A percentile compares a stretch with the other conserved stretches of the same genome.
Evolutionary conservation across 2,113 vertebrate species (phyloP).

Genomic region (Pao palembangensis): DNA sequence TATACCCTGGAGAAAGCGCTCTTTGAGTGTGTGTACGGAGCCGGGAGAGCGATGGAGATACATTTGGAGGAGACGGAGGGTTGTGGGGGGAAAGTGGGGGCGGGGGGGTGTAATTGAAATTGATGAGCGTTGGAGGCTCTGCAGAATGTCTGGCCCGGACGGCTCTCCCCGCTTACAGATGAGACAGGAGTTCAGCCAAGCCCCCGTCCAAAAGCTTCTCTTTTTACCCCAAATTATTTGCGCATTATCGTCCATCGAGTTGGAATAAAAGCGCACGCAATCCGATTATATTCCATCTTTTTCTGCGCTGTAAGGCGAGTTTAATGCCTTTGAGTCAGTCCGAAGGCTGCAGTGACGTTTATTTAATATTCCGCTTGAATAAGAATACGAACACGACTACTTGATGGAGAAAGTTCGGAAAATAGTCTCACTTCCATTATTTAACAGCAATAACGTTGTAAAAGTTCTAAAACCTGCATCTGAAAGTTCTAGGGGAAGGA

Average conservation of each 20-base stretch:
- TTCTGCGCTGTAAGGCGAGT: no score
- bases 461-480: no score
- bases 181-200: constrained; percentile 21
- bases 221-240: not conserved
- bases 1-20: constrained; percentile 68
- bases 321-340: no score
- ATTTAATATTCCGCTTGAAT: no score
- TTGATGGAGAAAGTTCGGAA: no score
- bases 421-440: no score
- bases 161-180: constrained; percentile 36
- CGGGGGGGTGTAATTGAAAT: constrained; percentile 56
- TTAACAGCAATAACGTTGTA: no score
- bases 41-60: constrained; percentile 45
- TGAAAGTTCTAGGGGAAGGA: no score
- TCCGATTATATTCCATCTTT: no score
- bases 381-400: no score
- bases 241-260: not conserved
- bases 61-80: constrained; percentile 47
- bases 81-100: no score
- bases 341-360: no score
- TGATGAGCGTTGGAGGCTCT: constrained; percentile 63
- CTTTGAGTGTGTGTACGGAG: constrained; percentile 59
- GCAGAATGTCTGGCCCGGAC: constrained; percentile 60
- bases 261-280: not conserved
- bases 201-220: constrained; percentile 11